Evolutionary conservation across 1,140 invertebrate genomes (phyloP), one percentile per base, ranked within the genome.

Genomic region (Drosophila repleta): DNA sequence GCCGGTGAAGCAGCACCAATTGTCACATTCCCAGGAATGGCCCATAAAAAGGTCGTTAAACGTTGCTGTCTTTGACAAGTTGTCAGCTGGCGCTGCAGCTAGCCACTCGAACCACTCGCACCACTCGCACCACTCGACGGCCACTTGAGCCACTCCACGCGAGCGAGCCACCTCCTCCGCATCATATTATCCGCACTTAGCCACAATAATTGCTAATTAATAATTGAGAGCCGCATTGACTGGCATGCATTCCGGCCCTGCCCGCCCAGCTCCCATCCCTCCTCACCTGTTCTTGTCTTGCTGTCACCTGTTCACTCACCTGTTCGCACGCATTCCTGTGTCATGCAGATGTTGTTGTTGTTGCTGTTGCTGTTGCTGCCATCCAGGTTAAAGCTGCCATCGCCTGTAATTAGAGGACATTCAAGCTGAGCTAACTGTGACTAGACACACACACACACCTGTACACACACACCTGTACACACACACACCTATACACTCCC

Each of bases 281-380:
- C 4, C 13, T 13, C 18, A 2, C 17, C 43, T 18, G 17, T 1
- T 8, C n/a, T n/a, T n/a, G n/a, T n/a, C n/a, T n/a, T 8, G 10
- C 32, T 35, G 32, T 11, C 32, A 18, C 18, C 45, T 20, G 11
- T n/a, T n/a, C 51, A 67, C 91, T 93, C 91, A 95, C 94, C 94
- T 91, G 95, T 96, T 90, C 94, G 93, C 29, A 96, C 94, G 90
- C 95, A 96, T 92, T 95, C 95, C 90, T 95, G 94, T 35, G 94
- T 94, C 64, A 95, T 91, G 90, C 95, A 96, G 57, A 95, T 92
- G 64, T 93, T 91, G 70, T 88, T 70, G 63, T 37, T 63, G 3
- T 41, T 45, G 41, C 49, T 43, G 41, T 49, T 26, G 41, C 37
- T 29, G 51, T 24, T 24, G 24, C 21, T 11, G 24, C 48, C 58